Base-by-base conservation (phyloP, 2,888 invertebrate species). In the Rhingia rostrata region DNA sequence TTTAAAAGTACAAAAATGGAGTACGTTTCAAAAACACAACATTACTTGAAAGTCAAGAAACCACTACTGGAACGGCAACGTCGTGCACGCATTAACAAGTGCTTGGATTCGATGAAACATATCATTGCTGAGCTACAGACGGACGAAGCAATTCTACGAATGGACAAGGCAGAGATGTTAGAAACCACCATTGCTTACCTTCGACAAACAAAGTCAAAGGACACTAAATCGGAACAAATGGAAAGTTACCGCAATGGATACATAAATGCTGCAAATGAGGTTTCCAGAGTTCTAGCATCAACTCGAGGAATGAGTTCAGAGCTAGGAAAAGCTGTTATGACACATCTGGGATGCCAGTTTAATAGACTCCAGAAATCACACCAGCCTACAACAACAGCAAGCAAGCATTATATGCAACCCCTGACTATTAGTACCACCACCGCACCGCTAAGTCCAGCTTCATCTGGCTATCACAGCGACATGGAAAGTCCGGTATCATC, bases 21-120 rank as follows among this genome's bases (percentile, higher is more conserved):
- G 81, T 87, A 89, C 87, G 96, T 96, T 89, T 89, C 86, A 86
- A 94, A 97, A 91, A 97, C 97, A 90, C 96, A 97, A 92, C 96
- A 97, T 92, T 97, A 97, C 92, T 94, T 97, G 92, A 97, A 96
- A 95, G 96, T 97, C 91, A 97, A 97, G 96, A 97, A 97, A 92
- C 97, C 97, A 89, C 95, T 97, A 95, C 92, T 97, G 87, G 97
- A 97, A 92, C 94, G 97, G 89, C 96, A 97, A 91, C 94, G 97
- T 86, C 94, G 97, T 88, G 97, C 97, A 87, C 94, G 97, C 90
- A 97, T 97, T 93, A 97, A 97, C 92, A 95, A 96, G 88, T 97
- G 97, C 92, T 93, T 97, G 89, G 97, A 97, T 92, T 96, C 97
- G 89, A 93, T 97, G 81, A 97, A 97, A 91, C 96, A 97, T 92